Evolutionary conservation across 2,888 invertebrate genomes (phyloP), one percentile per base, ranked within the genome.

Genomic region (Microdon myrmicae): DNA sequence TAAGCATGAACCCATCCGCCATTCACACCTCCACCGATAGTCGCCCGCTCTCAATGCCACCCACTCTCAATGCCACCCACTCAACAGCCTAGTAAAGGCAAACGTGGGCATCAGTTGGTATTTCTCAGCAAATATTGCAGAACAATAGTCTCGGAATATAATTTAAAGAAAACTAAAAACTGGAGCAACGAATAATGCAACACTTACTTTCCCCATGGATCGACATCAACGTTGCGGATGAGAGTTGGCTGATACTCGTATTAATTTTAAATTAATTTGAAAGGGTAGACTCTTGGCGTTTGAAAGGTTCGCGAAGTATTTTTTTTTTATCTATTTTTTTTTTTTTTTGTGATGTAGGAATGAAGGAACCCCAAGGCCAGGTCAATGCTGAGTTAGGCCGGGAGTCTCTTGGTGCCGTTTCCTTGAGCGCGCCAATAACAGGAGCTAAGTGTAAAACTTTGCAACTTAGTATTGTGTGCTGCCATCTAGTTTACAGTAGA

Each of bases 161-260:
- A 56, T 64, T 56, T 56, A 64, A 64, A 41, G 28, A 37, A 51
- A 47, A 41, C 49, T 61, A 23, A 37, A 51, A 47, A 41, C 49
- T 61, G 29, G 26, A 51, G 35, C 35, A 23, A 13, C 35, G 44
- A 44, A 58, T 48, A 48, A 56, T 32, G 44, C 38, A 44, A 49
- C 35, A 45, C 38, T 39, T 12, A 32, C 28, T 25, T 26, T 8
- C 28, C 25, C 25, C 16, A n/a, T 17, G 35, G 19, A n/a, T n/a
- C n/a, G n/a, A n/a, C n/a, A n/a, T n/a, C n/a, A n/a, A n/a, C n/a
- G n/a, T 9, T 16, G 25, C 7, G 26, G 28, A 38, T 17, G 23
- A 10, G 31, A 16, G 12, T 26, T 7, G 7, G 13, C 17, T 9
- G 19, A 16, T 32, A 39, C 26, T 38, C 45, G 56, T 49, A 56